Conservation (phyloP, 2,797 vertebrate genomes). For the Sylvilagus floridanus region DNA sequence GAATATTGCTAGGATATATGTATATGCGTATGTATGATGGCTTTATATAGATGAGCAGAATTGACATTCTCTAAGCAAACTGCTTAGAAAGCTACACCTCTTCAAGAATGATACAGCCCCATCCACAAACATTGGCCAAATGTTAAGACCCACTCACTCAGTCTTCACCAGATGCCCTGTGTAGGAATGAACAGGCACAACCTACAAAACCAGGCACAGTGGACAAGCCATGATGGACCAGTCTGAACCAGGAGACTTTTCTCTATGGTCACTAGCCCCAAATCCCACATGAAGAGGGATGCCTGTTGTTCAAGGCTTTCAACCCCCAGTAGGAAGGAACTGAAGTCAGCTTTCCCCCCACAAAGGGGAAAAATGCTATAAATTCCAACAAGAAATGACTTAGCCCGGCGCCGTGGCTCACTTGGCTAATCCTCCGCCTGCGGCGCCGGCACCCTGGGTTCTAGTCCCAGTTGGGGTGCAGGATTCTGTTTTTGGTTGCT, state of each 20-base stretch:
- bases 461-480: no score
- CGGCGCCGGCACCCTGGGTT: no score
- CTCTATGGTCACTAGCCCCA: neutral
- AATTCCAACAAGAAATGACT: neutral
- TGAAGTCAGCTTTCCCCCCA: no score
- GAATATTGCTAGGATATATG: neutral
- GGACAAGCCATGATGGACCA: neutral
- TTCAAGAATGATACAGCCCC: neutral
- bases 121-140: neutral
- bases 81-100: neutral
- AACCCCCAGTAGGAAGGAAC: neutral
- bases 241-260: accelerated
- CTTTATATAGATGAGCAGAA: neutral
- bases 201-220: no score
- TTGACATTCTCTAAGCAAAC: neutral
- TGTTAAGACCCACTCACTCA: neutral
- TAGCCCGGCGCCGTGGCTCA: no score
- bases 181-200: neutral
- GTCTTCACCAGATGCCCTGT: neutral
- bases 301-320: neutral
- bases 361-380: neutral
- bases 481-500: no score
- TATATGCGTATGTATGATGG: neutral
- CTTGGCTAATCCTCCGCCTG: no score
- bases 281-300: neutral